A percentile compares a stretch with the other conserved stretches of the same genome.
phyloP scores from a whole-genome alignment of 2,113 vertebrate genomes.

The Pterocles orientalis region DNA sequence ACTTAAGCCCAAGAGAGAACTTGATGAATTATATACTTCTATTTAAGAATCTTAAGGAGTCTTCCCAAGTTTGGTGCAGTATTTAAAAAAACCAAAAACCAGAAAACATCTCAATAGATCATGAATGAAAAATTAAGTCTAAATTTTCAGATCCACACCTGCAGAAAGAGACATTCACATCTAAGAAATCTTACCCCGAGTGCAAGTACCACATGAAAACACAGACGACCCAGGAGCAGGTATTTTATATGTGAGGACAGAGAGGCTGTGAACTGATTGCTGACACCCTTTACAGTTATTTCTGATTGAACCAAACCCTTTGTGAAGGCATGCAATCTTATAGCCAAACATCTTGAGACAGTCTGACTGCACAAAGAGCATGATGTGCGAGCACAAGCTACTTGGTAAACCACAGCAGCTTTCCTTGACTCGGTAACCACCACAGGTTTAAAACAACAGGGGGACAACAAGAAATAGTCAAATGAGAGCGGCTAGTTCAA shows the following conservation, averaged over 20 bases:
- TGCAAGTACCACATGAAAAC: neutral
- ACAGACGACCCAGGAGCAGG: neutral
- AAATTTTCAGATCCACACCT: neutral
- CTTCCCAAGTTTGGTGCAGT: neutral
- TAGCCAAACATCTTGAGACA: neutral
- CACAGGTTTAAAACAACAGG: neutral
- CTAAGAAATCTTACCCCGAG: neutral
- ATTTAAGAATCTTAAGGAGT: neutral
- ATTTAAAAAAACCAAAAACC: neutral
- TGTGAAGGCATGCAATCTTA: neutral
- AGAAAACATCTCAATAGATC: neutral
- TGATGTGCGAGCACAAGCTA: neutral
- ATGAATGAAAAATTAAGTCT: neutral
- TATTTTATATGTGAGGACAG: neutral
- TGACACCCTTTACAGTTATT: neutral
- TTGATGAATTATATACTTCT: neutral
- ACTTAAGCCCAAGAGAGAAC: neutral
- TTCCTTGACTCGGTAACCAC: neutral
- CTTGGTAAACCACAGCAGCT: neutral
- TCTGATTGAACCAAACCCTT: neutral
- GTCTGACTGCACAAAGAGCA: neutral
- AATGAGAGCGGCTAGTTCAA: neutral
- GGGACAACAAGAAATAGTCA: neutral
- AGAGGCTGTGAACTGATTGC: neutral
- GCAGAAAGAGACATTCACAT: neutral